Evolutionary conservation across 2,797 vertebrate species (phyloP), one percentile per base, ranked within the genome.

Genomic region (Tapera naevia): DNA sequence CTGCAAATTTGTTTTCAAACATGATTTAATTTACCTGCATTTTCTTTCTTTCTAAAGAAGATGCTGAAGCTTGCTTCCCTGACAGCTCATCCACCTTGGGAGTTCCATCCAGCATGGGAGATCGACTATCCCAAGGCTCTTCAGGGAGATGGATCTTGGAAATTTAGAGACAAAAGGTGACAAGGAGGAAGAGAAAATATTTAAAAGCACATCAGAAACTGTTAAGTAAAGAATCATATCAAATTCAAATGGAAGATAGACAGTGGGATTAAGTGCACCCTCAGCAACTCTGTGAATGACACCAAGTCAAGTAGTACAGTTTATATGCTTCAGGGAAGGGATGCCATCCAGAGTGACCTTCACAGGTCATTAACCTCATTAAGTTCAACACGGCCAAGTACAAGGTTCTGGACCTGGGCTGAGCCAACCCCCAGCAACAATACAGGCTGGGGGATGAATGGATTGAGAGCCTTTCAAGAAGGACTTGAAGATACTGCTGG

Each of bases 1-100:
- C 22, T 80, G 28, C 56, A 54, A 81, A 56, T 23, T 46, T 75
- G 10, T 62, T 71, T 78, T 56, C n/a, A 51, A 89, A 64, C 11
- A 30, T 19, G 3, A 80, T 80, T 21, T 78, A 2, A 33, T 73
- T 91, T 92, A 97, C 97, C 95, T 95, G 96, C 7, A 27, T 60
- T 94, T 96, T 97, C 76, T 89, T 97, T 94, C 69, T 97, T 88
- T 97, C 96, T 83, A 78, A n/a, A n/a, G 35, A 1, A 61, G 83
- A 92, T 50, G 74, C 87, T 13, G 53, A 71, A 86, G 33, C 23
- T 56, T 92, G 95, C 61, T 94, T 96, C 35, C 82, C 93, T 43
- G 86, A 39, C 11, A 57, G 28, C 45, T 56, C 71, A 30, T 94
- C 78, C 32, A 81, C 17, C 60, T 46, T 93, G 12, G 39, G 14